Base-by-base conservation (phyloP, 2,113 vertebrate genomes). In the Mormyrus lacerda region DNA sequence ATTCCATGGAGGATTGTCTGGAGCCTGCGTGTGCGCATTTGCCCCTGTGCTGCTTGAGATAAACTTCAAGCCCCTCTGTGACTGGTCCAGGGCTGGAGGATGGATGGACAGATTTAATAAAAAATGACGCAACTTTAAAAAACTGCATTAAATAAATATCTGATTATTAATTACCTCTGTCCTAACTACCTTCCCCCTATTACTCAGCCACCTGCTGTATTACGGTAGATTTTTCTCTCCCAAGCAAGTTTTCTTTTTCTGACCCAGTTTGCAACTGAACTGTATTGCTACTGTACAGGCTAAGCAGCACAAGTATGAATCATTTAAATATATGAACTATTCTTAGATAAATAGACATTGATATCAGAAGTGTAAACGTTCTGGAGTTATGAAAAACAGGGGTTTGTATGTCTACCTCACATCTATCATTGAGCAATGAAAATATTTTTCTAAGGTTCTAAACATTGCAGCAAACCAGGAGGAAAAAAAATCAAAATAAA, bases 321-420 rank as follows among this genome's bases (percentile, higher is more conserved):
- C 73, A 79, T 79, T 42, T 42, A 79, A 69, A 69, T 69, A 69
- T 31, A 69, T 69, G 61, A 69, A 79, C 73, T 79, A 79, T 79
- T 79, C 73, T 42, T 42, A 42, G 31, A 79, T 79, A 19, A 79
- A 42, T 17, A 79, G 35, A 27, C 73, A 39, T 79, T 79, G 73
- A 35, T 42, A 79, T 42, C 73, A 79, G 35, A 79, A 39, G 73
- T 8, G 73, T 79, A 39, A 13, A 39, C 4, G 31, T 39, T 76
- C 15, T 19, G 31, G 35, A 79, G 35, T 79, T 76, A 76, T 76
- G 31, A 76, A 76, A 17, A 76, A 39, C 65, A 61, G 10, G 61
- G 9, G 3, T 65, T 65, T 39, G 69, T 39, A 17, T 76, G 27
- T 39, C 31, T 39, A 76, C 2, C 8, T 39, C 35, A 39, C 31